Base-by-base conservation (phyloP, 2,113 vertebrate genomes). In the Carassius auratus region DNA sequence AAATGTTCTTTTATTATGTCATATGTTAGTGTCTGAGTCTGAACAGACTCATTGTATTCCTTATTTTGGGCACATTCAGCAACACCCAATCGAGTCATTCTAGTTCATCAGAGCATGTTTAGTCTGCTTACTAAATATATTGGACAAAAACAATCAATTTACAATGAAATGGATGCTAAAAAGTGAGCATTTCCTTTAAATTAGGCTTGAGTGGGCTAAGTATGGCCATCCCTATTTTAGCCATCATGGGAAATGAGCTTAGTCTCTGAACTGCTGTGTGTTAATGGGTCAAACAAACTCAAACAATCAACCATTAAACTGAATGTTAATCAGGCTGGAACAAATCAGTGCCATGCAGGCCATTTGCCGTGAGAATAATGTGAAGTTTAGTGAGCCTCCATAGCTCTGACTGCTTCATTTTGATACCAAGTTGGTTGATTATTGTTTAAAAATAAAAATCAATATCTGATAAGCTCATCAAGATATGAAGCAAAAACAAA, bases 371-470 rank as follows among this genome's bases (percentile, higher is more conserved):
- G 30, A 78, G 30, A 38, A 52, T n/a, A 78, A 21, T 0, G 5
- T 5, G 30, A 13, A 78, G 76, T 23, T 76, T 77, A 57, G 75
- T 89, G 85, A 75, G 45, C 45, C 73, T 50, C 73, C 14, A 10
- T 9, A 75, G 45, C 26, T 76, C 30, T 30, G n/a, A 15, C n/a
- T 30, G 74, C 2, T 61, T 21, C 57, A 61, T 61, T 61, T 61
- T n/a, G 57, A n/a, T 19, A 38, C 15, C 33, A 38, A 61, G 30
- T 17, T 71, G 68, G 33, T 17, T 21, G 68, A 7, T 71, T 71
- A 14, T 64, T 30, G 6, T 17, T 1, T 14, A 9, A 52, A 52
- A 33, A 36, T 30, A 38, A 21, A 42, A 8, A 68, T 68, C 8
- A 5, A 42, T 21, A 71, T 42, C 17, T 45, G 21, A 76, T 52